phyloP scores from a whole-genome alignment of 2,888 invertebrate species.

The Lysandra coridon region DNA sequence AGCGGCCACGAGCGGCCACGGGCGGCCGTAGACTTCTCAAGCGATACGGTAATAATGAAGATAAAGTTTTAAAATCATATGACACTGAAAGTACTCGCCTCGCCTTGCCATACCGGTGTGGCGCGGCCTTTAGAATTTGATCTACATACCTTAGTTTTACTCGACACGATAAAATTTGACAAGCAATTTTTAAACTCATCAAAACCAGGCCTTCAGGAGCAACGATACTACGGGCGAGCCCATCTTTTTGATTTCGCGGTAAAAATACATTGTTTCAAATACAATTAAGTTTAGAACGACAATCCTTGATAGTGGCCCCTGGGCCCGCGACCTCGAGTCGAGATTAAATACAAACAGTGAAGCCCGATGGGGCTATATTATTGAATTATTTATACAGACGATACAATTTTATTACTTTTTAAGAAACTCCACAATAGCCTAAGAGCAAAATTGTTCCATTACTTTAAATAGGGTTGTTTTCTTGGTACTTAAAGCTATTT shows the following conservation, averaged over 20 bases:
- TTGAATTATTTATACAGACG: constrained; percentile 2
- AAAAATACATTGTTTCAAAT: not conserved
- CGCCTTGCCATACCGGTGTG: too few species aligned
- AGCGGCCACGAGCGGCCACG: too few species aligned
- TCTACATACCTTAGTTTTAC: not conserved
- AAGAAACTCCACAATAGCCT: not conserved
- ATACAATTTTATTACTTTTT: not conserved
- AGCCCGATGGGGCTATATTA: not conserved
- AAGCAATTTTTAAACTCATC: not conserved
- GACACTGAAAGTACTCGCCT: too few species aligned
- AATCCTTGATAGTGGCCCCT: not conserved
- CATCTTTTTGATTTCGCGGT: too few species aligned
- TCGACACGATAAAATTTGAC: not conserved
- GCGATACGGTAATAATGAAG: too few species aligned
- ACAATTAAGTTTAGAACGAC: not conserved
- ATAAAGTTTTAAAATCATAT: too few species aligned
- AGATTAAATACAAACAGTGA: constrained; percentile 1
- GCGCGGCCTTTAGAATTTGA: too few species aligned
- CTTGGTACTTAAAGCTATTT: not conserved
- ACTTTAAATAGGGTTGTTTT: not conserved
- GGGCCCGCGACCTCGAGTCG: not conserved
- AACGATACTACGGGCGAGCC: too few species aligned
- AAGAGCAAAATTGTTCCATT: not conserved
- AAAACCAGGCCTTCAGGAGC: not conserved
- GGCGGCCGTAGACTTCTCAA: too few species aligned